Evolutionary conservation across 2,113 vertebrate species (phyloP), one percentile per base, ranked within the genome.

Genomic region (Ceyx margarethae): DNA sequence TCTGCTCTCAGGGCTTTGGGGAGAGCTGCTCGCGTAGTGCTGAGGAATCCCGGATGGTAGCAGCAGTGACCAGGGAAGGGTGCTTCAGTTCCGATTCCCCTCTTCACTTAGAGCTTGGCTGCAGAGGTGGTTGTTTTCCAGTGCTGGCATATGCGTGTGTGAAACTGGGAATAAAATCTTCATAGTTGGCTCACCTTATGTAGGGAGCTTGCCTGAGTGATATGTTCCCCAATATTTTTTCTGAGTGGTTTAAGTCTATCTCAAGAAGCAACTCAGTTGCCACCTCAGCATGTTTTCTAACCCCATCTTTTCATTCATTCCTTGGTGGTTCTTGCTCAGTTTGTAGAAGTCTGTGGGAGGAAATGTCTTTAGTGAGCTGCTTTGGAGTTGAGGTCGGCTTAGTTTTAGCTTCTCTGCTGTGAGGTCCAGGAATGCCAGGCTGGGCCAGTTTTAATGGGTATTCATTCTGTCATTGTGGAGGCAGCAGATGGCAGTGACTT

Each of bases 401-500:
- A 17, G 25, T 66, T 73, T 74, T 69, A 58, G 33, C 5, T 72
- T 23, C 37, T 62, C 10, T 82, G 23, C 37, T 62, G 16, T 20
- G 15, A 60, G 50, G 25, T 51, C 33, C 20, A 4, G 62, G 57
- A 89, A 33, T 45, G 74, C 58, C 35, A 28, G 58, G 11, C 48
- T 46, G 45, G 76, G 20, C 54, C 43, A 9, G 23, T 40, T 90
- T 58, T 71, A 26, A 51, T 35, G 35, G 40, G 18, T 29, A 53
- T 50, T 73, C 29, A 53, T 50, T 73, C 29, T 0, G 0, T 57
- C 80, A 6, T 74, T 64, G 13, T 14, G 10, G 80, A 68, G 51
- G 21, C 68, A 68, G 88, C 82, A 90, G 93, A 85, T 91, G 82
- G 87, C 79, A 94, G 82, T 74, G 87, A 66, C 82, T 89, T 75